Evolutionary conservation across 1,140 invertebrate genomes (phyloP), one percentile per base, ranked within the genome.

Genomic region (Lordiphosa mommai): DNA sequence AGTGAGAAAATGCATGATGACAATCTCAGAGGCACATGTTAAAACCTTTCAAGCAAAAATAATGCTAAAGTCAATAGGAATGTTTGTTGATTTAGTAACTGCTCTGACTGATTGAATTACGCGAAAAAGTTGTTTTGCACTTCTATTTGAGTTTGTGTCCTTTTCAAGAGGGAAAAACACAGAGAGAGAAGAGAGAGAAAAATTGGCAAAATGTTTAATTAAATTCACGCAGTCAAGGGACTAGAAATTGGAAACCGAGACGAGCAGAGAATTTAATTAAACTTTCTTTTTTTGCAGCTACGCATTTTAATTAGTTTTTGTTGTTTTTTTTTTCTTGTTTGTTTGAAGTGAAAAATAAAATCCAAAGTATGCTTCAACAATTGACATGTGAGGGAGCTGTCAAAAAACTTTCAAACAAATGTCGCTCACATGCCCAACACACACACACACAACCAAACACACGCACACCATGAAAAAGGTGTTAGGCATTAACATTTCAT

Each of bases 341-440:
- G 5, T 27, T 36, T 38, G 14, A 48, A 69, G 63, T 72, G 23
- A 60, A 49, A 66, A 72, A 77, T 53, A 58, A 72, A 79, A 73
- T 70, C 72, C 67, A 58, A 67, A 74, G 61, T 60, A 38, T 63
- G 61, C 33, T 56, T 34, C 36, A 68, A 64, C 66, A 76, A 80
- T 80, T 82, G 74, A 80, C 67, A 60, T 61, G 41, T 61, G 59
- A 38, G 16, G 55, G 64, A 17, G 57, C 77, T 71, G 76, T 82
- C 76, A 76, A 68, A 80, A 80, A 76, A 80, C 76, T 84, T 80
- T 80, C 48, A 71, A 76, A 76, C 76, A 80, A 80, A 80, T 82
- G 76, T 82, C 74, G 76, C 70, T 80, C 76, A 82, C 70, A 80
- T 80, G 74, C 70, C 76, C 79, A 79, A 60, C 55, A 34, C 63